Percentiles rank a stretch among this genome's conserved stretches.
These are phyloP conservation scores for Deroptyus accipitrinus DNA, from an alignment of 2,113 vertebrate genomes.

Conservation along the genomic window DNA sequence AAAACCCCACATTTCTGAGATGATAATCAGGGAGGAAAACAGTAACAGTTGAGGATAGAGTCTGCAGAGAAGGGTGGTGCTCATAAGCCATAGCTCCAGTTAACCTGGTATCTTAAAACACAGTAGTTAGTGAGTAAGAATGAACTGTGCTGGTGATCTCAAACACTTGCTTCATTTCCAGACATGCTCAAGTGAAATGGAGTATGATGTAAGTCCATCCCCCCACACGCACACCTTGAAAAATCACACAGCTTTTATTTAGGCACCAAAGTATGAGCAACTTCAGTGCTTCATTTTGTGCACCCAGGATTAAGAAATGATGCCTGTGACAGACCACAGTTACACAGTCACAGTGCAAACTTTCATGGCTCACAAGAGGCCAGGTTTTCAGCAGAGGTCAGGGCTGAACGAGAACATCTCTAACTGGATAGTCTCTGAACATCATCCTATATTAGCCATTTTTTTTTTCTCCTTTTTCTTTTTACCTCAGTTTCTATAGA, in stretches of 20 bases:
- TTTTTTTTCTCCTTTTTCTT: background rate
- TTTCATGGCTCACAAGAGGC: background rate
- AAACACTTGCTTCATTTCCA: background rate
- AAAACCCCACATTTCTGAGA: background rate
- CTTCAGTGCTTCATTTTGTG: background rate
- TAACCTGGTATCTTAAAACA: background rate
- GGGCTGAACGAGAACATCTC: background rate
- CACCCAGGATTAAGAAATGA: background rate
- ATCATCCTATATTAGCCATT: background rate
- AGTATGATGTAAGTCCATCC: accelerated
- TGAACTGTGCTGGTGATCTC: background rate
- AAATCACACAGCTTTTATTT: background rate
- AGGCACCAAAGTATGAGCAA: background rate
- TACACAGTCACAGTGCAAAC: background rate
- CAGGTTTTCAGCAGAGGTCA: background rate
- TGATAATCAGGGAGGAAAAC: background rate
- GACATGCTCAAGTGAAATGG: background rate
- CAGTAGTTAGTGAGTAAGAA: background rate
- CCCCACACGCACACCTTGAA: background rate
- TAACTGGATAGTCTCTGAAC: background rate
- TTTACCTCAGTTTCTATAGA: constrained; percentile 20
- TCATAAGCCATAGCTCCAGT: background rate
- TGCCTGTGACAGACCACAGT: background rate
- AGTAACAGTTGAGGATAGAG: background rate
- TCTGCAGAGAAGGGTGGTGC: background rate